Conservation (phyloP, 2,797 vertebrate genomes). For the Oreochromis grahami region DNA sequence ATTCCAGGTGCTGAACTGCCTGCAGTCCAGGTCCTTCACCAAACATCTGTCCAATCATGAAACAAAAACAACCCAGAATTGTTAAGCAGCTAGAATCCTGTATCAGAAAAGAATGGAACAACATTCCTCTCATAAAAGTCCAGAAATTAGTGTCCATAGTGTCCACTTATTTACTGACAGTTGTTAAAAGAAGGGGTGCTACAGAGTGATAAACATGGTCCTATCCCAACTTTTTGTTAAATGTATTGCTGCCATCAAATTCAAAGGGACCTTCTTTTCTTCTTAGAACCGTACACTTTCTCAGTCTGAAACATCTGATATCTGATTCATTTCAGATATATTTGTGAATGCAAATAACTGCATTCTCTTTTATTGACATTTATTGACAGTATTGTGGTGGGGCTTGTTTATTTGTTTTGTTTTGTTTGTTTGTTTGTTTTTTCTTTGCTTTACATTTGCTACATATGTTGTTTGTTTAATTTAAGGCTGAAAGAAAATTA, state of each 20-base stretch:
- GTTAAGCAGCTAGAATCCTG: neutral
- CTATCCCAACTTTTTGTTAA: neutral
- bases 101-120: neutral
- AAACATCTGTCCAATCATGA: neutral
- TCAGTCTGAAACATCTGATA: neutral
- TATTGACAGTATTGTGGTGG: too few relatives aligned
- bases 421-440: too few relatives aligned
- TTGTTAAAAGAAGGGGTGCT: neutral
- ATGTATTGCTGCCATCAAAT: neutral
- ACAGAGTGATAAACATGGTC: neutral
- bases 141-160: neutral
- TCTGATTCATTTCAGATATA: neutral
- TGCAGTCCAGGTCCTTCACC: neutral
- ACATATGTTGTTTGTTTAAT: too few relatives aligned
- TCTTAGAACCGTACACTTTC: neutral
- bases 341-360: neutral
- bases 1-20: neutral
- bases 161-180: neutral
- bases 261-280: neutral
- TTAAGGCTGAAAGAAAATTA: too few relatives aligned
- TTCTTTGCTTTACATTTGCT: too few relatives aligned
- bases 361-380: neutral
- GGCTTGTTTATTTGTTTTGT: too few relatives aligned
- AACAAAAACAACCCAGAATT: neutral
- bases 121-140: neutral